Base-by-base conservation (phyloP, 2,888 invertebrate genomes). In the Anoplius nigerrimus region DNA sequence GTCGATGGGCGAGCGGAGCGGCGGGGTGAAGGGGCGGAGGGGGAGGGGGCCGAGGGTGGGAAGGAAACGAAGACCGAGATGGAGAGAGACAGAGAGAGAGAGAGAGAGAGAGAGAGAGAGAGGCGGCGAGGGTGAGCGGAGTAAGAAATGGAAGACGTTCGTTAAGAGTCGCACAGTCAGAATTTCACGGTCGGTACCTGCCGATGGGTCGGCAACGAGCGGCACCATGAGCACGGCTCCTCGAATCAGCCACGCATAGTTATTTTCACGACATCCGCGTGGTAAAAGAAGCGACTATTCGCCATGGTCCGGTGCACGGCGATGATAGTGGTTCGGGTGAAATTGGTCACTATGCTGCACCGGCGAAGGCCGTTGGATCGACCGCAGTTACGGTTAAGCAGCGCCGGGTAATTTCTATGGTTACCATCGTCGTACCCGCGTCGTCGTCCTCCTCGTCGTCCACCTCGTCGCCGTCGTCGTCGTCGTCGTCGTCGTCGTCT, bases 181-280 rank as follows among this genome's bases (percentile, higher is more conserved):
- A 76, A 78, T 76, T 78, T 78, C 76, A 78, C 76, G 79, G 79
- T 78, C 67, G 62, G 58, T 74, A 66, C 61, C 65, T 69, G 71
- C 66, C 71, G 71, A 75, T 75, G 78, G 66, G 62, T 61, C 60
- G 63, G 52, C 55, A 64, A 62, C 64, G 53, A 59, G 62, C 46
- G 62, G 53, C 59, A 54, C 53, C 22, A 43, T 45, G 53, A 34
- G 53, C 63, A 56, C 46, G 69, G 62, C 65, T 63, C 15, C 65
- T 68, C 66, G 69, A 59, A 66, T 69, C 46, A 61, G 63, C 69
- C 69, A 71, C 72, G 78, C 76, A 78, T 75, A 74, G 76, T 78
- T 74, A 78, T 78, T 79, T 79, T 68, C 76, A 78, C 78, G 78
- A 78, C 78, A 78, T 78, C 78, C 78, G 78, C 79, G 76, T 65